Percentiles rank a stretch among this genome's conserved stretches.
These are phyloP conservation scores for Orius insidiosus DNA, from an alignment of 1,140 invertebrate genomes.

Conservation along the genomic window DNA sequence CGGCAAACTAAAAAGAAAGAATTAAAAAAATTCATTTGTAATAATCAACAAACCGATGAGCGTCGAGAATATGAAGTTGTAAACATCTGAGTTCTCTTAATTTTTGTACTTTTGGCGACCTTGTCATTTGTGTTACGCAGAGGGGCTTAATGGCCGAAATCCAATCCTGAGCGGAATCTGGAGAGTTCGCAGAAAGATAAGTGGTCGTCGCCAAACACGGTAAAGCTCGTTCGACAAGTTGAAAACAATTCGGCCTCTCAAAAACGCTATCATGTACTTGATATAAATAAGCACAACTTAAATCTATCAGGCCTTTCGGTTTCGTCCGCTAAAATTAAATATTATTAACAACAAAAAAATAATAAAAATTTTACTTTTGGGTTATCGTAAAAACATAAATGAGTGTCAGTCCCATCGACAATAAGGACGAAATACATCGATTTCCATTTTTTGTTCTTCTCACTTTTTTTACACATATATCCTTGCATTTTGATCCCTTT, in stretches of 20 bases:
- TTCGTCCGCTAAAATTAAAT: slow-evolving; percentile 56
- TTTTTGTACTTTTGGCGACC: slow-evolving; percentile 59
- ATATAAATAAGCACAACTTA: slow-evolving; percentile 88
- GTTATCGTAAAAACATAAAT: slow-evolving; percentile 91
- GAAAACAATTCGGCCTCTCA: slow-evolving; percentile 88
- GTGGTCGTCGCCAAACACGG: slow-evolving; percentile 83
- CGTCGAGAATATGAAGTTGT: slow-evolving; percentile 67
- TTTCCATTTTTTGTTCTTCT: slow-evolving; percentile 94
- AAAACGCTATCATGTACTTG: slow-evolving; percentile 93
- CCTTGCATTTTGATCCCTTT: slow-evolving; percentile 86
- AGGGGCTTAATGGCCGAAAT: slow-evolving; percentile 77
- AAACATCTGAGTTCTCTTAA: slow-evolving; percentile 69
- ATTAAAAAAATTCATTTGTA: background rate
- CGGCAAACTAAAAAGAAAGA: slow-evolving; percentile 38
- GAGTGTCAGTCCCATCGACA: slow-evolving; percentile 80
- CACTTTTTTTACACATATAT: slow-evolving; percentile 84
- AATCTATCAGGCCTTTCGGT: slow-evolving; percentile 88
- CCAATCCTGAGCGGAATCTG: slow-evolving; percentile 66
- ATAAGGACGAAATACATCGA: slow-evolving; percentile 82
- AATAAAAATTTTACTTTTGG: slow-evolving; percentile 45
- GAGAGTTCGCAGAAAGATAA: slow-evolving; percentile 68
- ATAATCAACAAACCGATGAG: slow-evolving; percentile 34
- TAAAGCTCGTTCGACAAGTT: slow-evolving; percentile 81
- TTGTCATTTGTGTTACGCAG: slow-evolving; percentile 76
- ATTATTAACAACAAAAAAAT: background rate